Base-by-base conservation (phyloP, 2,797 vertebrate species). In the Schizopygopsis pylzovi region DNA sequence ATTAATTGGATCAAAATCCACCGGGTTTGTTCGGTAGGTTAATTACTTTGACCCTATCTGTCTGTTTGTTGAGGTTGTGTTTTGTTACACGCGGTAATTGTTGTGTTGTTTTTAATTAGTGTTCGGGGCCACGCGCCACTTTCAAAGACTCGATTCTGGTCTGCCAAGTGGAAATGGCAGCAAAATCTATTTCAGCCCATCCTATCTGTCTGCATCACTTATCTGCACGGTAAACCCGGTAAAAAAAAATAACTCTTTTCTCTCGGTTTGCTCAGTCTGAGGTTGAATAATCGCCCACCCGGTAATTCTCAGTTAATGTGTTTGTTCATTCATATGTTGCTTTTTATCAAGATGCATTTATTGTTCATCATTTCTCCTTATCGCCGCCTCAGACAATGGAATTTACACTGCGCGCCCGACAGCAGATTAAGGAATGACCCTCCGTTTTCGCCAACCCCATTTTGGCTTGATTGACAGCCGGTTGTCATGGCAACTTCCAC, bases 401-500 rank as follows among this genome's bases (percentile, higher is more conserved):
- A 94, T 95, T 94, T 94, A 93, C 92, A 89, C 92, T 92, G 52
- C 37, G 83, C 87, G 91, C 92, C 87, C 76, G 91, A 91, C 92
- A 93, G 94, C 93, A 94, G 93, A 95, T 92, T 90, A 92, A 94
- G 91, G 92, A 94, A 91, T 92, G 90, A 84, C 88, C 89, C 85
- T 79, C 86, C 89, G 86, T 87, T 90, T 86, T 16, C 90, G 90
- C 91, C 79, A 94, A 93, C 92, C 90, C 91, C 91, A 90, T 87
- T 92, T 91, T 93, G 91, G 94, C 90, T 89, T 94, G 96, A 95
- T 92, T 95, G 94, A 91, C 95, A 94, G 93, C 91, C 89, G 73
- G 91, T 94, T 94, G 90, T 94, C 96, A 96, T 96, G 94, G 96
- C 93, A 97, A 97, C 96, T 90, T 92, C 91, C 91, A 91, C 91